Base-by-base conservation (phyloP, 2,888 invertebrate species). In the Atrina japonica region DNA sequence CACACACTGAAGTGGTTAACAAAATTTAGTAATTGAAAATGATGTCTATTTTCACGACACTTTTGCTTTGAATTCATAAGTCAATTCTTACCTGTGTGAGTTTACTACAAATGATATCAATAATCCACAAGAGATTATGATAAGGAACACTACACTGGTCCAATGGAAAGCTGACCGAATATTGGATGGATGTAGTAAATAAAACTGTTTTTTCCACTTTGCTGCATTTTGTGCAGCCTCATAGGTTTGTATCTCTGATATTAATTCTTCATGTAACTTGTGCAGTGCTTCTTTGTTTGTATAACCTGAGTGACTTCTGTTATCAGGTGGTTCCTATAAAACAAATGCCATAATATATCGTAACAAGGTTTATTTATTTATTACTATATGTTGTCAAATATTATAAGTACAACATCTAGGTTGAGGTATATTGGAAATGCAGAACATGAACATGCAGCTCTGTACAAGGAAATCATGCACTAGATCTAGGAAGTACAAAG, bases 161-260 rank as follows among this genome's bases (percentile, higher is more conserved):
- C 83, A 84, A 49, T 83, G 83, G 55, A 80, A 84, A 16, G 80
- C 65, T 2, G 83, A 76, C 25, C 77, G 75, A 27, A 82, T 76
- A 35, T 73, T 63, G 29, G 49, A 43, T 49, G 78, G 82, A 61
- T 79, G 72, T 49, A 82, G 72, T 27, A 68, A 61, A 7, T 49
- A 40, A 16, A 77, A 49, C 29, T 65, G 61, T 49, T 68, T 69
- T 49, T 63, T 53, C 64, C 72, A 72, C 9, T 66, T 27, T 35
- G 59, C 60, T 18, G 45, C 40, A 11, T 50, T 59, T n/a, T 60
- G 47, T 7, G 40, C 27, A 11, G 61, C 56, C 55, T 75, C 66
- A 64, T 76, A 67, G 18, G 58, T 40, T n/a, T 75, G 61, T 1
- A 83, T 60, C 50, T 82, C 81, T 30, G 52, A 40, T 21, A 56